A percentile compares a stretch with the other conserved stretches of the same genome.
These are phyloP conservation scores for Kryphioiulus occultus DNA, from an alignment of 2,888 invertebrate species.

Conservation along the genomic window DNA sequence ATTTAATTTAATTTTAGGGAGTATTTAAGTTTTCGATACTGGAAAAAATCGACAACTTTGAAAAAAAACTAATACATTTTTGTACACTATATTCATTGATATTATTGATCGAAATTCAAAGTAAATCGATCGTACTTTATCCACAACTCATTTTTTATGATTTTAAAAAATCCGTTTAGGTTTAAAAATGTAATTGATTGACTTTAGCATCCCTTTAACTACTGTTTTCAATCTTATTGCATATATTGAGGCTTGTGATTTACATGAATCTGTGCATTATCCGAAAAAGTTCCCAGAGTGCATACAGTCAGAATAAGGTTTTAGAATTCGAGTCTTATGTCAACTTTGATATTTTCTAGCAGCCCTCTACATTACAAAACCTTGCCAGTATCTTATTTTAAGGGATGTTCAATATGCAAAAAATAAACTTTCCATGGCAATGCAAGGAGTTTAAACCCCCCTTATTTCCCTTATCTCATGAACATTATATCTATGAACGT, in stretches of 20 bases:
- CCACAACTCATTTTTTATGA: no score
- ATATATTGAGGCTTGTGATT: neutral
- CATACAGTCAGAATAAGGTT: neutral
- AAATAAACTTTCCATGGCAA: neutral
- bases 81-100: no score
- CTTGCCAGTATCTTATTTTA: neutral
- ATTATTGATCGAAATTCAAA: no score
- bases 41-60: no score
- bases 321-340: neutral
- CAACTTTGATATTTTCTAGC: neutral
- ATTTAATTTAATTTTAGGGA: no score
- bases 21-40: no score
- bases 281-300: neutral
- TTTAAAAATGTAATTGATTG: no score
- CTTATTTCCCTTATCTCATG: neutral
- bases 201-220: neutral
- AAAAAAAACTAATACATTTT: no score
- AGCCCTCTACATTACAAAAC: neutral
- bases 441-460: neutral
- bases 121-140: no score
- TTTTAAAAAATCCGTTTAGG: no score
- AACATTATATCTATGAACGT: neutral
- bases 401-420: neutral
- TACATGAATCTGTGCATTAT: neutral
- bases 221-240: neutral